These are phyloP conservation scores for Eretmochelys imbricata DNA, from an alignment of 2,113 vertebrate species.

Conservation along the genomic window DNA sequence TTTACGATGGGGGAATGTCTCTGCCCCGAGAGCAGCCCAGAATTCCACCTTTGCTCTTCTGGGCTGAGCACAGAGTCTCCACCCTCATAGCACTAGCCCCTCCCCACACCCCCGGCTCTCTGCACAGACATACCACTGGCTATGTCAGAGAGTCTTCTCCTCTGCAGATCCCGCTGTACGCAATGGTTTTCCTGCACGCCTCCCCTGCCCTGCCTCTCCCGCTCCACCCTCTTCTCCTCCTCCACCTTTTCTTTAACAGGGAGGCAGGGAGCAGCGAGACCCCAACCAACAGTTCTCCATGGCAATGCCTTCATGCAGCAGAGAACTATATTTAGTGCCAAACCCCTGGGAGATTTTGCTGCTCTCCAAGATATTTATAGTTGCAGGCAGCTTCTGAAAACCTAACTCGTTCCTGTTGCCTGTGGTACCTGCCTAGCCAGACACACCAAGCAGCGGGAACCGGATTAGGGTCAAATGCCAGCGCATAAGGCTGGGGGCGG, in stretches of 20 bases:
- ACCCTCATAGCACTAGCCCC: neutral
- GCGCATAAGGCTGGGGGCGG: neutral
- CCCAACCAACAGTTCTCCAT: neutral
- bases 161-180: too few relatives aligned
- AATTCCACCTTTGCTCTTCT: neutral
- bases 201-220: too few relatives aligned
- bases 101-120: neutral
- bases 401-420: fast-evolving
- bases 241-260: neutral
- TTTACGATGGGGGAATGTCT: neutral
- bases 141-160: neutral
- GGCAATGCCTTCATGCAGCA: constrained; percentile 48
- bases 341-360: constrained; percentile 47
- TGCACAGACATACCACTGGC: neutral
- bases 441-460: fast-evolving
- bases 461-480: neutral
- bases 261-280: neutral
- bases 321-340: constrained; percentile 42
- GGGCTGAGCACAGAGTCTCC: neutral
- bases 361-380: constrained; percentile 54
- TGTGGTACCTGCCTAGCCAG: neutral
- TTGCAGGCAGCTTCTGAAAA: constrained; percentile 6
- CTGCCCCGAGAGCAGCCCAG: neutral
- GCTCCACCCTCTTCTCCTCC: neutral
- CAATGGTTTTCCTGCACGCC: too few relatives aligned